Evolutionary conservation across 2,888 invertebrate species (phyloP), one percentile per base, ranked within the genome.

Genomic region (Plagodis pulveraria): DNA sequence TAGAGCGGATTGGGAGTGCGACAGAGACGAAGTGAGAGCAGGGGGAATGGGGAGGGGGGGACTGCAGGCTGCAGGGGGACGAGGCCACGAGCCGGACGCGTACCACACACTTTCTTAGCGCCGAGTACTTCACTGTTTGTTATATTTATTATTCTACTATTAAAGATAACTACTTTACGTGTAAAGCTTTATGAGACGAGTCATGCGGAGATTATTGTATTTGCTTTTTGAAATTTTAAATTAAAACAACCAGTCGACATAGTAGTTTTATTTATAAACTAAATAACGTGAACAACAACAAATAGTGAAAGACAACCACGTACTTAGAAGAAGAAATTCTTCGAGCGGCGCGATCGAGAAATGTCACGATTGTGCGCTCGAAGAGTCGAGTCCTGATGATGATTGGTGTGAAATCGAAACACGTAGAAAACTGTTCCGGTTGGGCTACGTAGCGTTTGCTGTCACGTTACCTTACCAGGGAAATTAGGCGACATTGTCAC

Each of bases 211-310:
- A 87, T 87, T 89, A 90, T 88, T 91, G 89, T 91, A 92, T 89
- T 91, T 91, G 91, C 91, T 92, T 92, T 91, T 91, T 91, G 88
- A 91, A 92, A 90, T 90, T 92, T 92, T 91, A 91, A 92, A 91
- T 91, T 91, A 91, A 90, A 90, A 90, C 86, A 88, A 89, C 58
- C 81, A 87, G 84, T 88, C 89, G 89, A 89, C 86, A 86, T 84
- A 73, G 79, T 43, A 36, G 65, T 77, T 80, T 82, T 56, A 66
- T 70, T 69, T 60, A 33, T 50, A 50, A 34, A 22, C 22, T 22
- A 22, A 22, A 22, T 22, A 22, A 22, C 22, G 22, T 22, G 22
- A 22, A 22, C 22, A 22, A 22, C 22, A 22, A 22, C 22, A 22
- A 22, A 1, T 22, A 22, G 22, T 22, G 22, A n/a, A n/a, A n/a